Percentiles rank a stretch among this genome's conserved stretches.
phyloP scores from a whole-genome alignment of 2,888 invertebrate species.

The Agrochola macilenta region DNA sequence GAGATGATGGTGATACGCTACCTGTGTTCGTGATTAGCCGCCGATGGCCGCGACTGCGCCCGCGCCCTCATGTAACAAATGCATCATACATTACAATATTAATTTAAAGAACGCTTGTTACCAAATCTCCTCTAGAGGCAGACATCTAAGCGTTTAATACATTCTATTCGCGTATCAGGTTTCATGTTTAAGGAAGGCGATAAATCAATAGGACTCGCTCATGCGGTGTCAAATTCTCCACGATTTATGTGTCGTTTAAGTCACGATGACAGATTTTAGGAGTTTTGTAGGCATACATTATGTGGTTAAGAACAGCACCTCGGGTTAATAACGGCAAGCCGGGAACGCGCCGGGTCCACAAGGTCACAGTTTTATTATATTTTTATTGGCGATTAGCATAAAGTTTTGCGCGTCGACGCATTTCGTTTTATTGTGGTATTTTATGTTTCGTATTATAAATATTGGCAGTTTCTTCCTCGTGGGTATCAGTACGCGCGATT shows the following conservation, averaged over 20 bases:
- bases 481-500: constrained; percentile 77
- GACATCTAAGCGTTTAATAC: constrained; percentile 56
- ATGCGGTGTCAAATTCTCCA: constrained; percentile 64
- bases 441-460: constrained; percentile 81
- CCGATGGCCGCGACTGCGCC: constrained; percentile 56
- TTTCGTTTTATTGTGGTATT: constrained; percentile 83
- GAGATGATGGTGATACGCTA: constrained; percentile 84
- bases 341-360: constrained; percentile 69
- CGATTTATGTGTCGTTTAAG: constrained; percentile 63
- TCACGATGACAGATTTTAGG: constrained; percentile 67
- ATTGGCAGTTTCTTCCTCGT: constrained; percentile 80
- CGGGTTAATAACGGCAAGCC: constrained; percentile 62
- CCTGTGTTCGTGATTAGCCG: constrained; percentile 83
- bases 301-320: constrained; percentile 64
- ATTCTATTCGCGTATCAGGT: constrained; percentile 66
- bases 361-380: constrained; percentile 79
- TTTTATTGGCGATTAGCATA: constrained; percentile 83
- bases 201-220: constrained; percentile 67
- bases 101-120: constrained; percentile 49
- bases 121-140: constrained; percentile 52
- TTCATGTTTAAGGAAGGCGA: constrained; percentile 63
- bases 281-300: constrained; percentile 62
- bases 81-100: constrained; percentile 55
- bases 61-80: constrained; percentile 44
- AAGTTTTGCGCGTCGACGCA: constrained; percentile 78